These are phyloP conservation scores for Drosophila prolongata DNA, from an alignment of 2,888 invertebrate genomes.

Conservation along the genomic window DNA sequence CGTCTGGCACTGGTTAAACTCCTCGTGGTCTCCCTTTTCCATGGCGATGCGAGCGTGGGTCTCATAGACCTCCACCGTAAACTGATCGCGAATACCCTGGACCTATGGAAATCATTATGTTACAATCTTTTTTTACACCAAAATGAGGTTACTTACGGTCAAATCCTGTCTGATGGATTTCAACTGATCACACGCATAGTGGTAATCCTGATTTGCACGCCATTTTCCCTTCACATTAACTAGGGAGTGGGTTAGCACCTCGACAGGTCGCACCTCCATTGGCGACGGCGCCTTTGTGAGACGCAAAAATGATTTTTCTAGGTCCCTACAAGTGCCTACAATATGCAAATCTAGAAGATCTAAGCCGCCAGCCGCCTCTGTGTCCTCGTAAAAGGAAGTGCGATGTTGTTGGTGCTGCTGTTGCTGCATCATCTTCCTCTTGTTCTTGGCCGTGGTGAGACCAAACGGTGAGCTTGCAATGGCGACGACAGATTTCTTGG, in stretches of 20 bases:
- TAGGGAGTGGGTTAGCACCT: slow-evolving; percentile 93
- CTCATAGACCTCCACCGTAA: slow-evolving; percentile 99
- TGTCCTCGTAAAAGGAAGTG: slow-evolving; percentile 86
- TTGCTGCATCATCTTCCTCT: slow-evolving; percentile 58
- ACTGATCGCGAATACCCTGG: slow-evolving; percentile 96
- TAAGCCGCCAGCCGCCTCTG: slow-evolving; percentile 88
- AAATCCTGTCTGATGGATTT: slow-evolving; percentile 99
- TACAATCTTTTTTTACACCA: neutral
- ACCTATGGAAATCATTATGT: slow-evolving; percentile 86
- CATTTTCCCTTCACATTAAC: slow-evolving; percentile 96
- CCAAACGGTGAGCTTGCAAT: slow-evolving; percentile 80
- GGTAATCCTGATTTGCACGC: slow-evolving; percentile 96
- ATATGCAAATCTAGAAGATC: slow-evolving; percentile 95
- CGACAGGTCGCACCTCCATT: slow-evolving; percentile 95
- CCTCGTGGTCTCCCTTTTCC: slow-evolving; percentile 99
- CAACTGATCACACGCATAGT: slow-evolving; percentile 98
- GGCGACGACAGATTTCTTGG: slow-evolving; percentile 79
- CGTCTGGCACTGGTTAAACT: slow-evolving; percentile 99
- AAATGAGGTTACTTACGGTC: slow-evolving; percentile 88
- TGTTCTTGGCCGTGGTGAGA: slow-evolving; percentile 69
- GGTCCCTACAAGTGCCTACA: slow-evolving; percentile 95
- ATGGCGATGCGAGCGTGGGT: slow-evolving; percentile 98
- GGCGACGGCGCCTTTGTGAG: slow-evolving; percentile 98
- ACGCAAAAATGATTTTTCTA: slow-evolving; percentile 98
- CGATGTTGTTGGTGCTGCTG: slow-evolving; percentile 41